phyloP scores from a whole-genome alignment of 2,113 vertebrate species.

The Perognathus longimembris region DNA sequence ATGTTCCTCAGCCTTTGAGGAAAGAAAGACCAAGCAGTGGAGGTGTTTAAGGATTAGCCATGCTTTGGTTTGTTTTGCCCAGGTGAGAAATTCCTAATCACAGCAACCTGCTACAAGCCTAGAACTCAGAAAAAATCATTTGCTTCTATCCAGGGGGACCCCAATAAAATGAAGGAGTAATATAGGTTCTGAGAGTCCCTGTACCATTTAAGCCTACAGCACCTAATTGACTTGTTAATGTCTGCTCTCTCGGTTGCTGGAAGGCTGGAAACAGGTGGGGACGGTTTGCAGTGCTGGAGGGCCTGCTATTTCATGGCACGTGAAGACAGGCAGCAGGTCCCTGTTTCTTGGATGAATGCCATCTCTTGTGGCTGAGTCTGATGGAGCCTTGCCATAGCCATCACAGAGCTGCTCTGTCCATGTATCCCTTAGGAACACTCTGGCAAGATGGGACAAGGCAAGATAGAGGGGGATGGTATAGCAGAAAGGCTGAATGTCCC shows the following conservation, averaged over 20 bases:
- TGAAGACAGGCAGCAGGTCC: neutral
- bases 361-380: neutral
- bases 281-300: neutral
- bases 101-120: conserved; percentile 7
- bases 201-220: conserved; percentile 24
- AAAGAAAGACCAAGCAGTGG: neutral
- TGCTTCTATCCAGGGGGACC: conserved; percentile 47
- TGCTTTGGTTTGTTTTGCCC: neutral
- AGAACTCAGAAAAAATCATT: conserved; percentile 24
- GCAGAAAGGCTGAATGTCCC: neutral
- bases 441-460: neutral
- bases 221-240: conserved; percentile 66
- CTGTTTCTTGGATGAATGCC: conserved; percentile 9
- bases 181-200: conserved; percentile 5
- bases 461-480: neutral
- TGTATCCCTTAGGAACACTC: neutral
- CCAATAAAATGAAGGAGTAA: conserved; percentile 31
- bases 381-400: conserved; percentile 16
- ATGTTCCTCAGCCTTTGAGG: neutral
- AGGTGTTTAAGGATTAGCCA: neutral
- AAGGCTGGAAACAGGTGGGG: conserved; percentile 48
- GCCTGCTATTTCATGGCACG: conserved; percentile 25
- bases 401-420: neutral
- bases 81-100: conserved; percentile 36
- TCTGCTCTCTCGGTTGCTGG: neutral